Conservation (phyloP, 2,113 vertebrate species). For the Todiramphus chloris region DNA sequence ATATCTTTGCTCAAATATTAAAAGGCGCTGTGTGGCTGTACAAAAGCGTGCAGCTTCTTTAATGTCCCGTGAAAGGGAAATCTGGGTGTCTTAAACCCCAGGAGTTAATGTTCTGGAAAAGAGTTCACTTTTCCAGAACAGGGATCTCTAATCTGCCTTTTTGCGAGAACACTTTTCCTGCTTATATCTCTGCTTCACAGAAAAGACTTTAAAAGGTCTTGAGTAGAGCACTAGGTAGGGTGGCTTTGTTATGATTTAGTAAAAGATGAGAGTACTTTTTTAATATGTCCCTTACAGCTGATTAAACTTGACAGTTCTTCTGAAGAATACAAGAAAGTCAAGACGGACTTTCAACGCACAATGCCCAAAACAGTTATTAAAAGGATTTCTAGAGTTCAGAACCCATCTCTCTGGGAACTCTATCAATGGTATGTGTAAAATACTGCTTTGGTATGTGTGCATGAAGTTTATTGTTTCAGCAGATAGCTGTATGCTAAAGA, state of each 20-base stretch:
- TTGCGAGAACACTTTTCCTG: not conserved
- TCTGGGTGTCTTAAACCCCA: not conserved
- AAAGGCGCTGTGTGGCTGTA: not conserved
- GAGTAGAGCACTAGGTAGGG: not conserved
- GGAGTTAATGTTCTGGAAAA: not conserved
- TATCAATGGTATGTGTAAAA: conserved; percentile 82
- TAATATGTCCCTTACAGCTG: conserved; percentile 67
- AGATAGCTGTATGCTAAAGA: not conserved
- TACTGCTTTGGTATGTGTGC: not conserved
- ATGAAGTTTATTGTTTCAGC: not conserved
- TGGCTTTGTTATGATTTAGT: not conserved
- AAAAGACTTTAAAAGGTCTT: not conserved
- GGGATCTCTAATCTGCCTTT: not conserved
- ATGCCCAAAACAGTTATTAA: conserved; percentile 71
- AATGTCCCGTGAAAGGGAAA: not conserved
- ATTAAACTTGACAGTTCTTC: conserved; percentile 65
- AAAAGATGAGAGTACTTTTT: not conserved
- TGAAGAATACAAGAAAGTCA: conserved; percentile 75
- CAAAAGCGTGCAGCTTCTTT: not conserved
- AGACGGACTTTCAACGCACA: conserved; percentile 75
- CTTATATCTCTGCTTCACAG: not conserved
- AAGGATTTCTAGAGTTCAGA: conserved; percentile 84
- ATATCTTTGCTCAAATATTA: not conserved
- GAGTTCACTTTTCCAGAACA: not conserved
- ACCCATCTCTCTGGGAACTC: conserved; percentile 82